Percentiles rank a stretch among this genome's conserved stretches.
Conservation (phyloP, 2,113 vertebrate genomes). For the Oenanthe melanoleuca region DNA sequence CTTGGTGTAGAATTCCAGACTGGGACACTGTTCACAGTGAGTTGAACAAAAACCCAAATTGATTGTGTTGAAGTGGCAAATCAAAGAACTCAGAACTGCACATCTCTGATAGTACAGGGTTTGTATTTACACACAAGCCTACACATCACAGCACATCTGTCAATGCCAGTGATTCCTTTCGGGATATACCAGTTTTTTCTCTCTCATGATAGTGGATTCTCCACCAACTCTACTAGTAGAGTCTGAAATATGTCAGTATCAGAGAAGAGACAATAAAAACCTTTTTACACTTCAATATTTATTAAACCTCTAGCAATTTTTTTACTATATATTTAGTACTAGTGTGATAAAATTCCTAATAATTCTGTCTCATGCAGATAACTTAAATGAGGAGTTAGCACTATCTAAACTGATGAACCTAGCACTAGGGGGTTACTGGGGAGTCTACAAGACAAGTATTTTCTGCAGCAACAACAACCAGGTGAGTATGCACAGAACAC, state of each 20-base stretch:
- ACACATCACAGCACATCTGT: not conserved
- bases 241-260: not conserved
- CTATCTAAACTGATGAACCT: conserved; percentile 6
- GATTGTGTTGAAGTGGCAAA: not conserved
- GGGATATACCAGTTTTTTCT: not conserved
- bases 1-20: not conserved
- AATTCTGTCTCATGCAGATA: conserved; percentile 33
- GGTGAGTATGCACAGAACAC: not conserved
- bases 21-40: not conserved
- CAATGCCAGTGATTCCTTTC: not conserved
- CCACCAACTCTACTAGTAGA: not conserved
- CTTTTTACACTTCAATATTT: not conserved
- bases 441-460: not conserved
- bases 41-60: not conserved
- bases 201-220: not conserved
- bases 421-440: not conserved
- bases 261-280: conserved; percentile 11
- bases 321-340: conserved; percentile 34
- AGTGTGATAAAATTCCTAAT: conserved; percentile 12
- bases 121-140: not conserved
- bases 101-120: not conserved
- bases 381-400: conserved; percentile 29
- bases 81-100: not conserved
- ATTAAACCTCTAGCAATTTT: not conserved
- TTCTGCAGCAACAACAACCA: conserved; percentile 10